A percentile compares a stretch with the other conserved stretches of the same genome.
phyloP scores from a whole-genome alignment of 2,888 invertebrate genomes.

The Macropis europaea region DNA sequence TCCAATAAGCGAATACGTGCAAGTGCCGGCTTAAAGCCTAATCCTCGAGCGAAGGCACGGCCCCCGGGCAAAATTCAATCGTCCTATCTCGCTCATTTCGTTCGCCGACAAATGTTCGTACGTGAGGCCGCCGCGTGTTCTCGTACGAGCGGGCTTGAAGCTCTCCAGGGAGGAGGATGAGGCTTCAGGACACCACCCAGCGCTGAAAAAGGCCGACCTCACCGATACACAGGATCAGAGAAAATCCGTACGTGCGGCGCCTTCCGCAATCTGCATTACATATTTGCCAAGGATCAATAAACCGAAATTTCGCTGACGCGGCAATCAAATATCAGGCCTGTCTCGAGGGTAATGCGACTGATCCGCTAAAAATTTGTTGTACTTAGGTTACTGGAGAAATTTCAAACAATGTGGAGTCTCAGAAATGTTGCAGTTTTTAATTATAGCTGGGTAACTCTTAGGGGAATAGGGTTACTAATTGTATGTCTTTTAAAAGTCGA shows the following conservation, averaged over 20 bases:
- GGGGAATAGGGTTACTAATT: no score
- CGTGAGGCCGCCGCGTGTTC: conserved; percentile 28
- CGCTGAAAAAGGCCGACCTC: conserved; percentile 60
- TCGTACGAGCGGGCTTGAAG: conserved; percentile 5
- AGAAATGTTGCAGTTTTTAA: no score
- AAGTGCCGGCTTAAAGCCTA: conserved; percentile 58
- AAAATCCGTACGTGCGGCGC: conserved; percentile 61
- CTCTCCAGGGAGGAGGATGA: conserved; percentile 35
- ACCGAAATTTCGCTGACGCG: conserved; percentile 9
- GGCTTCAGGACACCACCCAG: neutral
- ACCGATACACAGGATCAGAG: conserved; percentile 71
- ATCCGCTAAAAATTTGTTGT: no score
- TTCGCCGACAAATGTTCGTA: conserved; percentile 44
- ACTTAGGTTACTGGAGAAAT: no score
- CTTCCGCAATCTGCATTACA: conserved; percentile 73
- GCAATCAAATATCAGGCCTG: neutral
- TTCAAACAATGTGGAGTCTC: no score
- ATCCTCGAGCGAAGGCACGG: conserved; percentile 52
- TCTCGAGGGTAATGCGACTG: no score
- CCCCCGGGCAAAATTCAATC: conserved; percentile 60
- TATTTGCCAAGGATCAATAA: conserved; percentile 47
- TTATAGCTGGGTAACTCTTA: no score
- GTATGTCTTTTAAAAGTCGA: no score
- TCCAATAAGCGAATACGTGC: conserved; percentile 56
- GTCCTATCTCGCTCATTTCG: conserved; percentile 54